These are phyloP conservation scores for Shinisaurus crocodilurus DNA, from an alignment of 2,113 vertebrate species.

Conservation along the genomic window DNA sequence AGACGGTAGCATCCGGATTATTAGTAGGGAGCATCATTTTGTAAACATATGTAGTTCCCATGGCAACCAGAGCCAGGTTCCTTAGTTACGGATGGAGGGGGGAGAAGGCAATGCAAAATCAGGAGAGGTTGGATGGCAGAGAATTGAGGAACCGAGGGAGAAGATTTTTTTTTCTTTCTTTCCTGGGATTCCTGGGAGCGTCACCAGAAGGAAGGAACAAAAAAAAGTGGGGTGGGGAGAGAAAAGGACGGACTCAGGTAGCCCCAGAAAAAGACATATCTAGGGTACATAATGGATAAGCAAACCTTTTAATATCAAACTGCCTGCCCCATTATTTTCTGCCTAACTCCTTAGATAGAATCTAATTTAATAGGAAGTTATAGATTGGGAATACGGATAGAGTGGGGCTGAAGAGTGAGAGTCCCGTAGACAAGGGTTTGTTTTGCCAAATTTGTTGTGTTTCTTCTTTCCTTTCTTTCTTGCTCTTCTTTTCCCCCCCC, in stretches of 20 bases:
- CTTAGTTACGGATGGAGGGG: slow-evolving; percentile 73
- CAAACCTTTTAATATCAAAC: background rate
- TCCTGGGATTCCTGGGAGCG: slow-evolving; percentile 20
- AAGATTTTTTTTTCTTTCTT: background rate
- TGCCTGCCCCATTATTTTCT: too few species aligned
- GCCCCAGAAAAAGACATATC: too few species aligned
- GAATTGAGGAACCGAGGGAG: background rate
- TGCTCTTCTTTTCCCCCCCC: background rate
- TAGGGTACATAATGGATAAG: background rate
- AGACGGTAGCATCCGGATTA: slow-evolving; percentile 21
- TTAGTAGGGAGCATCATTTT: slow-evolving; percentile 56
- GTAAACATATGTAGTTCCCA: slow-evolving; percentile 96
- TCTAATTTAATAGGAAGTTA: background rate
- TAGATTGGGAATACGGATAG: background rate
- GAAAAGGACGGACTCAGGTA: background rate
- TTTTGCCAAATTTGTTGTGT: background rate
- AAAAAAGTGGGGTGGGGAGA: background rate
- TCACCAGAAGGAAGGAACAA: background rate
- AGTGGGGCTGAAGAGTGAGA: too few species aligned
- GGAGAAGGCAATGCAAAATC: slow-evolving; percentile 24
- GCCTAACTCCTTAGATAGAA: background rate
- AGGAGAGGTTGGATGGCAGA: background rate
- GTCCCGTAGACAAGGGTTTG: background rate
- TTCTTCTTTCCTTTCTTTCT: too few species aligned
- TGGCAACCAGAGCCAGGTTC: slow-evolving; percentile 81